phyloP scores from a whole-genome alignment of 2,113 vertebrate species.

The Cichladusa arquata region DNA sequence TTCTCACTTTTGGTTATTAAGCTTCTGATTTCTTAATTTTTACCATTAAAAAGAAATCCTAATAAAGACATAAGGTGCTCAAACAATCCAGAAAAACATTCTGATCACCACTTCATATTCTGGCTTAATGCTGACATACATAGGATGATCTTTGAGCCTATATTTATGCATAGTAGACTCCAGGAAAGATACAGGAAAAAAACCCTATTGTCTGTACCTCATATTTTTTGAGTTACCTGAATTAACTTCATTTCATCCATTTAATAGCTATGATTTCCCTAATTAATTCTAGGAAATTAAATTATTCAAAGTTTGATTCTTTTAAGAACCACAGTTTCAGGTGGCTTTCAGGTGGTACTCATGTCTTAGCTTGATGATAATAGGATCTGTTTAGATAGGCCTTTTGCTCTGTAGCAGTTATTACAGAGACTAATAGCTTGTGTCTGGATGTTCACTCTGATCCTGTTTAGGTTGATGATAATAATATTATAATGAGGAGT shows the following conservation, averaged over 20 bases:
- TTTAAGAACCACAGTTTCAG: not conserved
- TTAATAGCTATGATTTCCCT: not conserved
- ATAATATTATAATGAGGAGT: not conserved
- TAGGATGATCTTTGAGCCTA: not conserved
- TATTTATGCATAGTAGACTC: not conserved
- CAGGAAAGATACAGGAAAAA: not conserved
- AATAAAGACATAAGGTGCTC: not conserved
- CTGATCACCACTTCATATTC: not conserved
- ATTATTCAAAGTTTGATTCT: not conserved
- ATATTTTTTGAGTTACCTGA: not conserved
- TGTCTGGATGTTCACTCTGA: not conserved
- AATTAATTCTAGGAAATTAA: not conserved
- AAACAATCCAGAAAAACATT: not conserved
- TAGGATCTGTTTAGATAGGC: not conserved
- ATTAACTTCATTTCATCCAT: not conserved
- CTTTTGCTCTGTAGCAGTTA: not conserved
- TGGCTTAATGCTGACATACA: not conserved
- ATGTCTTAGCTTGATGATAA: not conserved
- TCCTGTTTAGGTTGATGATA: not conserved
- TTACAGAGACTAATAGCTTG: not conserved
- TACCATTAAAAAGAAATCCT: not conserved
- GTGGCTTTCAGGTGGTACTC: not conserved
- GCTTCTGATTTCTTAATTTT: not conserved
- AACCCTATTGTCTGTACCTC: not conserved
- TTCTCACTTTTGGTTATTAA: not conserved